Base-by-base conservation (phyloP, 2,797 vertebrate species). In the Clangula hyemalis region DNA sequence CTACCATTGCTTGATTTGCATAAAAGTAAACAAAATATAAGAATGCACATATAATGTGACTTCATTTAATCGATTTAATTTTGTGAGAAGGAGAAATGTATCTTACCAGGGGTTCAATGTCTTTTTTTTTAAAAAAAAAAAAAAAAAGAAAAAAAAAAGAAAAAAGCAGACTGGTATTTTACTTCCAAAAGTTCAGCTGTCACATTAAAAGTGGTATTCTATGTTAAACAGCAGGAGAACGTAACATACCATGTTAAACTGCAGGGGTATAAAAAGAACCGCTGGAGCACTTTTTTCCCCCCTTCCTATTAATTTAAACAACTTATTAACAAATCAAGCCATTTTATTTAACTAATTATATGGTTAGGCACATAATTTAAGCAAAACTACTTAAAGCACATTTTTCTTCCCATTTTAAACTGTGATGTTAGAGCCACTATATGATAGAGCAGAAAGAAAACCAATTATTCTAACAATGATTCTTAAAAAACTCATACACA, bases 301-400 rank as follows among this genome's bases (percentile, higher is more conserved):
- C 73, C 34, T 53, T 10, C 83, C 87, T 8, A 64, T 92, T 65
- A 89, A 95, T 94, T 95, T 89, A 85, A 93, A 89, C 69, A 94
- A 93, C 57, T 94, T 95, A 95, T 94, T 97, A 96, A 96, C 86
- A 90, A 88, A 92, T 94, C 53, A 66, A 90, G 68, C 20, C 66
- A 47, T 90, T 78, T 94, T 75, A 79, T 90, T 93, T 95, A 85
- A 51, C 49, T 51, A 51, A 51, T 51, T 51, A 51, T 25, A 51
- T 51, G 49, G 49, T 51, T 51, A 51, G 49, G 49, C 49, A 51
- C 49, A 51, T 51, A 51, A 51, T 51, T 51, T 85, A 90, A 95
- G 49, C 74, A 95, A 97, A 97, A 87, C 57, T 65, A 94, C 73
- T 90, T 94, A 73, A 87, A 73, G 87, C 20, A 65, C 64, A 80